Evolutionary conservation across 1,140 invertebrate genomes (phyloP).

Genomic region (Drosophila lacertosa): DNA sequence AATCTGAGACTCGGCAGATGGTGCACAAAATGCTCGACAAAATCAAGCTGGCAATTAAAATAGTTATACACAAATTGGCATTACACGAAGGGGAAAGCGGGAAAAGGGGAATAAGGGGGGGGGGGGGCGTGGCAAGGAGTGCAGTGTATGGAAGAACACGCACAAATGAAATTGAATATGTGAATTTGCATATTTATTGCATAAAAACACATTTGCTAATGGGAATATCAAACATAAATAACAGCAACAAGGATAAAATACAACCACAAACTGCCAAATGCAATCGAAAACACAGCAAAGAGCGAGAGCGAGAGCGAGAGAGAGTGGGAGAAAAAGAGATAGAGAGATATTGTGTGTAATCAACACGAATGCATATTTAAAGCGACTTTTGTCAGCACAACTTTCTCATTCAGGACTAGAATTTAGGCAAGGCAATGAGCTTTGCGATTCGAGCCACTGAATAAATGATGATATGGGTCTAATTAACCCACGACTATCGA

Average conservation of each 20-base stretch:
- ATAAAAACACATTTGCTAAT: conserved; percentile 34
- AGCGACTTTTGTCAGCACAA: conserved; percentile 14
- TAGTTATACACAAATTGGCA: conserved; percentile 6
- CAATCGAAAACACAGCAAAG: not conserved
- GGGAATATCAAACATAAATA: conserved; percentile 16
- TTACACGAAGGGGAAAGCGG: not conserved
- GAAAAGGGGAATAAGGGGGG: not conserved
- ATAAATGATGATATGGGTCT: conserved; percentile 10
- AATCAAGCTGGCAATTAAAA: conserved; percentile 39
- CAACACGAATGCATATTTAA: conserved; percentile 25
- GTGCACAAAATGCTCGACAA: conserved; percentile 1
- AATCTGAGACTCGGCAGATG: conserved; percentile 8
- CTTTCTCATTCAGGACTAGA: not conserved
- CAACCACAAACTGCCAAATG: conserved; percentile 2
- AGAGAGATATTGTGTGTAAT: not conserved
- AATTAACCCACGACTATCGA: conserved; percentile 14
- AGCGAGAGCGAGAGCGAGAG: not conserved
- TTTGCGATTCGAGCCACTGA: conserved; percentile 3
- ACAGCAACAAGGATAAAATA: conserved; percentile 6
- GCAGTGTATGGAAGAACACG: not conserved
- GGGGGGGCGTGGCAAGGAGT: not conserved
- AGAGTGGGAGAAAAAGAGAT: not conserved
- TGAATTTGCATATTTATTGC: conserved; percentile 50
- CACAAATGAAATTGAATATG: conserved; percentile 32
- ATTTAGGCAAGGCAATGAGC: not conserved